Evolutionary conservation across 2,888 invertebrate genomes (phyloP).

Genomic region (Conops quadrifasciatus): DNA sequence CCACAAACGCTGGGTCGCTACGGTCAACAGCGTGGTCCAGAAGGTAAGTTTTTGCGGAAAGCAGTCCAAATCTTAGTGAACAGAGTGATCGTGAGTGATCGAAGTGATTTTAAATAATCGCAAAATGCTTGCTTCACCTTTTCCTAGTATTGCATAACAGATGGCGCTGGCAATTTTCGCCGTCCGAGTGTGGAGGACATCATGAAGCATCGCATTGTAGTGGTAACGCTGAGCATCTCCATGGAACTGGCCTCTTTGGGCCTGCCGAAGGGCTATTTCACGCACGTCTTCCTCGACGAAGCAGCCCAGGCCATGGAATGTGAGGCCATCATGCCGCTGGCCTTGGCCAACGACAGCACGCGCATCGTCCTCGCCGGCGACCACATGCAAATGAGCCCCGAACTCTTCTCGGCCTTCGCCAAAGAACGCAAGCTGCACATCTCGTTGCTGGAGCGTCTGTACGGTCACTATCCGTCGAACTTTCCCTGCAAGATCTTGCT

Average conservation of each 20-base stretch:
- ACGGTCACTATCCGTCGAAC: slow-evolving; percentile 76
- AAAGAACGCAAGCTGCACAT: slow-evolving; percentile 75
- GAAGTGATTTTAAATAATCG: no score
- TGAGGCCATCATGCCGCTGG: slow-evolving; percentile 82
- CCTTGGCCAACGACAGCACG: slow-evolving; percentile 76
- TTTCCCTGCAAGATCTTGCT: slow-evolving; percentile 82
- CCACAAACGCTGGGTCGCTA: slow-evolving; percentile 79
- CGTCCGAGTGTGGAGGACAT: slow-evolving; percentile 78
- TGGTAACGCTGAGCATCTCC: slow-evolving; percentile 82
- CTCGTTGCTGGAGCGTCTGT: slow-evolving; percentile 80
- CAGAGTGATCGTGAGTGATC: no score
- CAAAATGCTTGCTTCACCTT: no score
- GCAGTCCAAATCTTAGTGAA: no score
- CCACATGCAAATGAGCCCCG: slow-evolving; percentile 86
- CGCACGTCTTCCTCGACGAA: slow-evolving; percentile 85
- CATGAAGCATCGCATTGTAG: slow-evolving; percentile 75
- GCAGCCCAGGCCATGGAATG: slow-evolving; percentile 89
- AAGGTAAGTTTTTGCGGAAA: no score
- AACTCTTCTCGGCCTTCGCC: slow-evolving; percentile 79
- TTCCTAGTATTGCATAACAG: slow-evolving; percentile 77
- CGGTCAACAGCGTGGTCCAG: slow-evolving; percentile 76
- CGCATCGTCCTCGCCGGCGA: slow-evolving; percentile 84
- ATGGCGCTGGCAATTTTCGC: slow-evolving; percentile 72
- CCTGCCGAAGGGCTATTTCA: slow-evolving; percentile 73
- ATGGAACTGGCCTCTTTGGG: slow-evolving; percentile 76